Base-by-base conservation (phyloP, 2,113 vertebrate genomes). In the Boleophthalmus pectinirostris region DNA sequence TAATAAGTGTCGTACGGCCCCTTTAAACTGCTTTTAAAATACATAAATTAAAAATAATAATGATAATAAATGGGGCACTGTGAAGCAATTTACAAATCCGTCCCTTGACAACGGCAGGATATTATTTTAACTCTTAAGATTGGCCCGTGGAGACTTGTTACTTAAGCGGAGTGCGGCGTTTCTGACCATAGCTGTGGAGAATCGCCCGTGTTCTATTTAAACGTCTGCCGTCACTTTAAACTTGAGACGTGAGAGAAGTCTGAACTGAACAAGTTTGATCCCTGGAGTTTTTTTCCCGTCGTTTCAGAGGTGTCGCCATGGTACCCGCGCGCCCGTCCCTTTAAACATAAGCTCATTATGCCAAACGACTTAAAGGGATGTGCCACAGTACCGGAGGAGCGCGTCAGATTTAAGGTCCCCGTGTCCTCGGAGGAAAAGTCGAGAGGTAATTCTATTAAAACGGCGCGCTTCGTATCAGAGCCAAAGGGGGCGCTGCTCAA, bases 331-430 rank as follows among this genome's bases (percentile, higher is more conserved):
- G 56, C 56, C 56, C 56, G 21, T 75, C 85, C 83, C 85, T 83
- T 81, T 79, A 81, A 85, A 84, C 73, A 78, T 91, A 92, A 93
- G 91, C 91, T 92, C 89, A 91, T 92, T 92, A 92, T 88, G 77
- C 82, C 75, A 80, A 23, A 84, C 83, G 91, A 89, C 84, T 88
- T 86, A 74, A 80, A 90, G 73, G 80, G 81, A 91, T 91, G 89
- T 85, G 75, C 79, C 74, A 81, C 88, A 92, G 86, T 79, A 86
- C 78, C 88, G 87, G 69, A 78, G 85, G 84, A 83, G 85, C 78
- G 69, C 73, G 74, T 70, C 74, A 82, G 76, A 91, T 87, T 90
- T 89, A 88, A 68, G 83, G 86, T 88, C 85, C 73, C 33, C 75
- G 76, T 82, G 80, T 84, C 74, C 90, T 87, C 90, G 73, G 89